Conservation (phyloP, 2,888 invertebrate species). For the Eilema caniola region DNA sequence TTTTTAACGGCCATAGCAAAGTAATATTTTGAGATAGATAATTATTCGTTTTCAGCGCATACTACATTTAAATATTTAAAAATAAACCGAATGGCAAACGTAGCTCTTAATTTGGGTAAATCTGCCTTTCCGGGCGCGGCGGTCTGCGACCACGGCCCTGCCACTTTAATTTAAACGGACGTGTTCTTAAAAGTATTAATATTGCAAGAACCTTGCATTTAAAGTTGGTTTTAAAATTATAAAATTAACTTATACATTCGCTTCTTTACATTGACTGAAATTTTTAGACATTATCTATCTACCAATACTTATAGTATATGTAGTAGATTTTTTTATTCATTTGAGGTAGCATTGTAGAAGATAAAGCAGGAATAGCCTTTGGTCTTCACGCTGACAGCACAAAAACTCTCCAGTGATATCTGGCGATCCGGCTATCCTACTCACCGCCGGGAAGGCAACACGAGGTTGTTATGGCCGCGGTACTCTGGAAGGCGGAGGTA, state of each 20-base stretch:
- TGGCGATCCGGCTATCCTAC: too few species aligned
- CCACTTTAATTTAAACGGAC: conserved; percentile 66
- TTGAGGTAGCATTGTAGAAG: too few species aligned
- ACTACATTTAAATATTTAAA: conserved; percentile 65
- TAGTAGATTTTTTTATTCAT: too few species aligned
- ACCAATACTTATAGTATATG: too few species aligned
- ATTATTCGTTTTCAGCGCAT: conserved; percentile 36
- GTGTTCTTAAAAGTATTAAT: conserved; percentile 61
- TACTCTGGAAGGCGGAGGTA: too few species aligned
- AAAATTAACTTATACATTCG: conserved; percentile 23
- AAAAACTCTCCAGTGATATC: too few species aligned
- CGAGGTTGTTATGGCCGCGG: too few species aligned
- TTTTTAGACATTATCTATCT: too few species aligned
- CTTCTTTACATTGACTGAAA: background rate
- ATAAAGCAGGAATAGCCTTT: too few species aligned
- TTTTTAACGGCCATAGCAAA: background rate
- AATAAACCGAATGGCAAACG: conserved; percentile 65
- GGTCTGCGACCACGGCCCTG: conserved; percentile 55
- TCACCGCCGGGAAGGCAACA: too few species aligned
- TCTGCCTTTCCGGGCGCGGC: conserved; percentile 77
- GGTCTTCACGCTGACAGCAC: too few species aligned
- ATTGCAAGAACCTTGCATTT: conserved; percentile 51
- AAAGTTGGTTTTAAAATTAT: conserved; percentile 48
- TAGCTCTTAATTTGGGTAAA: conserved; percentile 69
- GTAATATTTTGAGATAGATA: conserved; percentile 23